Percentiles rank a stretch among this genome's conserved stretches.
Conservation (phyloP, 2,888 invertebrate genomes). For the Drosophila putrida region DNA sequence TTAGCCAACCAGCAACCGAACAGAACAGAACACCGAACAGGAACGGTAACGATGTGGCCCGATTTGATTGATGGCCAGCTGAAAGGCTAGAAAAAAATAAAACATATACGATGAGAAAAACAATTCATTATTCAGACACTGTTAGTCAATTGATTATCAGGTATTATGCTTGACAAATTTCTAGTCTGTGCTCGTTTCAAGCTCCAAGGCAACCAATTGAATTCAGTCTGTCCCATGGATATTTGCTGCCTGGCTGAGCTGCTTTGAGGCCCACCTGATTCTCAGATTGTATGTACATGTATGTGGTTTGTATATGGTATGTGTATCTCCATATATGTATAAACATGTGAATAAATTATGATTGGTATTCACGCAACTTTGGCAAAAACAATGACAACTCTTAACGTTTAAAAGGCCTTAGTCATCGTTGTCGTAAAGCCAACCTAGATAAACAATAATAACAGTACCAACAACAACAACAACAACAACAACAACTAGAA, state of each 20-base stretch:
- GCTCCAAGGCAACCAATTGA: slow-evolving; percentile 53
- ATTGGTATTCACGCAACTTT: slow-evolving; percentile 69
- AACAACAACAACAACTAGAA: slow-evolving; percentile 1
- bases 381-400: slow-evolving; percentile 77
- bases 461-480: slow-evolving; percentile 1
- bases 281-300: slow-evolving; percentile 26
- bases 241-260: slow-evolving; percentile 48
- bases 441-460: slow-evolving; percentile 26
- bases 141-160: slow-evolving; percentile 78
- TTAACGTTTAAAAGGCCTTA: slow-evolving; percentile 74
- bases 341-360: slow-evolving; percentile 72
- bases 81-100: slow-evolving; percentile 17
- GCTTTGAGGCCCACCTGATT: slow-evolving; percentile 32
- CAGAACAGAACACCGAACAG: slow-evolving; percentile 1
- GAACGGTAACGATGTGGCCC: slow-evolving; percentile 37
- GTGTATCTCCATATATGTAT: slow-evolving; percentile 33
- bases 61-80: slow-evolving; percentile 66
- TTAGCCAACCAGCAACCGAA: slow-evolving; percentile 52
- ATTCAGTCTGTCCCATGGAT: slow-evolving; percentile 34
- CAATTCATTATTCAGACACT: slow-evolving; percentile 70
- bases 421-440: slow-evolving; percentile 71
- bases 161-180: slow-evolving; percentile 70
- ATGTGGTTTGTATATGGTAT: slow-evolving; percentile 3
- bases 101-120: slow-evolving; percentile 25
- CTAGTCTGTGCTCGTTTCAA: slow-evolving; percentile 25